phyloP scores from a whole-genome alignment of 2,113 vertebrate species.

The Galeopterus variegatus region DNA sequence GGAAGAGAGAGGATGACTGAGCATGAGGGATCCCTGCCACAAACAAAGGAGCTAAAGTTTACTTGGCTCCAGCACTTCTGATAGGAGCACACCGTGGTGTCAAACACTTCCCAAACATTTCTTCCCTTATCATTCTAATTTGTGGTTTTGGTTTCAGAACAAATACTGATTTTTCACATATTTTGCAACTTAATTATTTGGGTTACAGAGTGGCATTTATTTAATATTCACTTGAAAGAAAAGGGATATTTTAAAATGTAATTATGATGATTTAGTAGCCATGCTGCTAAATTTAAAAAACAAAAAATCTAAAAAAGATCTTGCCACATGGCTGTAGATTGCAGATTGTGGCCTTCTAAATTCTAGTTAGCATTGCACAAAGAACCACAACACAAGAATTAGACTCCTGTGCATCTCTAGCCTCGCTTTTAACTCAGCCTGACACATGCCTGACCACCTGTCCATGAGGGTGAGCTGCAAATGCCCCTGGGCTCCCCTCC shows the following conservation, averaged over 20 bases:
- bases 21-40: accelerated
- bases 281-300: not conserved
- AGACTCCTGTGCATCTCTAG: accelerated
- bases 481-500: too few relatives aligned
- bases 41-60: not conserved
- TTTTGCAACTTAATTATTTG: slow-evolving; percentile 27
- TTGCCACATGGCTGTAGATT: not conserved
- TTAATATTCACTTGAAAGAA: slow-evolving; percentile 41
- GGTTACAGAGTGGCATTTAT: not conserved
- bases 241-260: slow-evolving; percentile 6
- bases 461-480: too few relatives aligned
- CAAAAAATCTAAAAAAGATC: not conserved
- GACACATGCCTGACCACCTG: not conserved
- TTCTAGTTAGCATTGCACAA: not conserved
- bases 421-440: not conserved
- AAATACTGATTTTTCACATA: not conserved
- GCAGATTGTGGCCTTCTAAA: not conserved
- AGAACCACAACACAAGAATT: not conserved
- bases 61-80: not conserved
- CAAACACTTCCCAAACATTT: not conserved
- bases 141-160: slow-evolving; percentile 43
- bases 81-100: not conserved
- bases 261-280: slow-evolving; percentile 33
- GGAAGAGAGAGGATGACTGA: accelerated
- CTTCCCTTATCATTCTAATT: slow-evolving; percentile 1